Evolutionary conservation across 1,140 invertebrate species (phyloP).

Genomic region (Trachymyrmex cornetzi): DNA sequence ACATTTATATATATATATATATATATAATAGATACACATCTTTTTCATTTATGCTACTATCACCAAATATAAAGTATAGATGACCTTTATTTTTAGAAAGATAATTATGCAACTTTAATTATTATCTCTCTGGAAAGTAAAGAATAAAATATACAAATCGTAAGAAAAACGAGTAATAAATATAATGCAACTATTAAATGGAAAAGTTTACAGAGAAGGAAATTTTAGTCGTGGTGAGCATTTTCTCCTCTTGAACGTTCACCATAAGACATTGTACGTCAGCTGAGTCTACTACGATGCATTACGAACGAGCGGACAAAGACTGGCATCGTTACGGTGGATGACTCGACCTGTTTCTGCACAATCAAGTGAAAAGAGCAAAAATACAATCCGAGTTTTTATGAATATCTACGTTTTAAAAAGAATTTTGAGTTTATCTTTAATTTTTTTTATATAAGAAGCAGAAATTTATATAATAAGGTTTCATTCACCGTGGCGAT

Average conservation of each 20-base stretch:
- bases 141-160: not conserved
- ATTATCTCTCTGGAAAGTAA: not conserved
- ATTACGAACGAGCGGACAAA: slow-evolving; percentile 20
- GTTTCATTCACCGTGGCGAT: not conserved
- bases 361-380: not conserved
- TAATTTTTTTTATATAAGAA: not conserved
- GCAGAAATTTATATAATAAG: not conserved
- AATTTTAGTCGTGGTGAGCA: not conserved
- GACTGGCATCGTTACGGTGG: slow-evolving; percentile 36
- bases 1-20: too few relatives aligned
- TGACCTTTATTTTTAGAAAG: too few relatives aligned
- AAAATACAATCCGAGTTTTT: not conserved
- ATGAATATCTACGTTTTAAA: not conserved
- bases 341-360: slow-evolving; percentile 30
- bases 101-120: not conserved
- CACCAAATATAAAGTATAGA: not conserved
- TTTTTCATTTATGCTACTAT: not conserved
- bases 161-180: not conserved
- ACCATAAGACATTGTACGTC: slow-evolving; percentile 4
- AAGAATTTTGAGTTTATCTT: not conserved
- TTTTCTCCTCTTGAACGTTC: slow-evolving; percentile 27
- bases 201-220: slow-evolving; percentile 14
- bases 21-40: not conserved
- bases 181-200: slow-evolving; percentile 3
- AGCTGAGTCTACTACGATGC: slow-evolving; percentile 21